These are phyloP conservation scores for Macrotrachela quadricornifera DNA, from an alignment of 1,140 invertebrate genomes.

Conservation along the genomic window DNA sequence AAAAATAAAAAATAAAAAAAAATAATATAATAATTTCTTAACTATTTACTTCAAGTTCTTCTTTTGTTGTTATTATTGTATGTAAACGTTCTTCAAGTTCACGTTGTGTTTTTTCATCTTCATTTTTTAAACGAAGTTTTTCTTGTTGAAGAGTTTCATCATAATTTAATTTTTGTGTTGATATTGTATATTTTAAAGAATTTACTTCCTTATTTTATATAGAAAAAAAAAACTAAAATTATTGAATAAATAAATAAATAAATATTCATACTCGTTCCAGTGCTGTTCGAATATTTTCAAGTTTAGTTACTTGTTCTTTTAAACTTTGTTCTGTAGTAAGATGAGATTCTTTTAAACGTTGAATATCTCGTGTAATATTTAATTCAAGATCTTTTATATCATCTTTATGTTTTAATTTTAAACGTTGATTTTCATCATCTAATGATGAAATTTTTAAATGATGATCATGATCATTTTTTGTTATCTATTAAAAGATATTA, in stretches of 20 bases:
- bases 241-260: not conserved
- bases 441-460: constrained; percentile 5
- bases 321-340: constrained; percentile 19
- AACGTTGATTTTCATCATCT: not conserved
- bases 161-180: constrained; percentile 3
- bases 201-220: not conserved
- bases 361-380: constrained; percentile 3
- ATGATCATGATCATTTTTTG: not conserved
- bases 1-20: not conserved
- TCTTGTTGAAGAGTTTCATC: constrained; percentile 3
- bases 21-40: constrained; percentile 2
- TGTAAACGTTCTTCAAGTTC: constrained; percentile 1
- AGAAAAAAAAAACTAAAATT: not conserved
- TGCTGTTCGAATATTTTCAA: constrained; percentile 2
- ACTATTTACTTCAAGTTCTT: not conserved
- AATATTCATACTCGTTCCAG: not conserved
- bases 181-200: not conserved
- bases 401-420: constrained; percentile 5
- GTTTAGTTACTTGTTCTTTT: constrained; percentile 17
- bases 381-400: constrained; percentile 4
- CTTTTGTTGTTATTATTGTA: not conserved
- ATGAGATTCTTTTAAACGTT: constrained; percentile 15
- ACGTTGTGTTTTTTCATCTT: not conserved
- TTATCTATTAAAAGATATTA: too few species aligned
- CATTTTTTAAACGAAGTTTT: not conserved